Evolutionary conservation across 2,888 invertebrate species (phyloP).

Genomic region (Eupithecia exiguata): DNA sequence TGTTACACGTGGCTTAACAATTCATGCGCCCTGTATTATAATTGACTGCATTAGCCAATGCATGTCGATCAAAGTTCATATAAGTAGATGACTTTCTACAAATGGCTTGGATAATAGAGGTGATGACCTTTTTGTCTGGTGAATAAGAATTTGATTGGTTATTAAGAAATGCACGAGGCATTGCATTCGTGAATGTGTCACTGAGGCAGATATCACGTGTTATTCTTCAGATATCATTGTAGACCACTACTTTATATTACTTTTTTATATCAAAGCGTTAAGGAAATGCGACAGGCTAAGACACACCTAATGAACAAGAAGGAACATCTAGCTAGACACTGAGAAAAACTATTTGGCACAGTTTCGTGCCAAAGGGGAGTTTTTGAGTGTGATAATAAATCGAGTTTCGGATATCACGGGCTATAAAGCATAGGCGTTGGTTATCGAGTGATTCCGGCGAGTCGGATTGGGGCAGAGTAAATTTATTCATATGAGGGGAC

Average conservation of each 20-base stretch:
- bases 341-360: constrained; percentile 56
- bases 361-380: constrained; percentile 41
- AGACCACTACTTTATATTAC: neutral
- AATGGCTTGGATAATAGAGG: constrained; percentile 19
- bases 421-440: constrained; percentile 82
- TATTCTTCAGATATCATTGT: neutral
- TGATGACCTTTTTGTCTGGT: constrained; percentile 32
- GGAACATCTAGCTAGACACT: neutral
- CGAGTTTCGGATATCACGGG: constrained; percentile 81
- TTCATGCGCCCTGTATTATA: neutral
- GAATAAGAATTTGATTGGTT: constrained; percentile 15
- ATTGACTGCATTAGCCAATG: neutral
- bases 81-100: constrained; percentile 12
- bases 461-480: constrained; percentile 61
- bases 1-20: neutral
- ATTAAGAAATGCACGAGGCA: constrained; percentile 12
- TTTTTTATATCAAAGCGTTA: neutral
- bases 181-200: constrained; percentile 8
- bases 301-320: neutral
- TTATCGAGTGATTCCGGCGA: constrained; percentile 79
- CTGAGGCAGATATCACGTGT: neutral
- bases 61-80: neutral
- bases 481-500: constrained; percentile 79
- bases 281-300: neutral
- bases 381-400: constrained; percentile 75